Evolutionary conservation across 2,797 vertebrate genomes (phyloP).

Genomic region (Microhierax caerulescens): DNA sequence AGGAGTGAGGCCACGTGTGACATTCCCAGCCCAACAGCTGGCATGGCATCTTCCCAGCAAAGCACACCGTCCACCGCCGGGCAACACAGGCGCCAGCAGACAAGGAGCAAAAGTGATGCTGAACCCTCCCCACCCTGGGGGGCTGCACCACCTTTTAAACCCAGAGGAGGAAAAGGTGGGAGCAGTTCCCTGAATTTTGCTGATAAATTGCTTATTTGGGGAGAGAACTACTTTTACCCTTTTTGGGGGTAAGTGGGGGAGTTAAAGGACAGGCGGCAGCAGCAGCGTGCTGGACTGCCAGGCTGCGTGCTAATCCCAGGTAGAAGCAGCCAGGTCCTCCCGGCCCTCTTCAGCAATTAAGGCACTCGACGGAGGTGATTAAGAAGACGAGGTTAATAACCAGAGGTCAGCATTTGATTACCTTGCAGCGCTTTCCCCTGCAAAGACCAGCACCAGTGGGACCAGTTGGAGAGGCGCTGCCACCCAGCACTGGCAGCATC

Average conservation of each 20-base stretch:
- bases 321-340: not conserved
- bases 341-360: slow-evolving; percentile 13
- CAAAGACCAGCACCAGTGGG: not conserved
- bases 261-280: not conserved
- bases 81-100: not conserved
- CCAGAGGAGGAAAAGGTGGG: rapidly evolving
- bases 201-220: not conserved
- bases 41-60: not conserved
- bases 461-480: not conserved
- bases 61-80: rapidly evolving
- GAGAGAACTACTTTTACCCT: not conserved
- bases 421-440: not conserved
- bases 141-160: not conserved
- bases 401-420: not conserved
- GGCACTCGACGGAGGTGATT: not conserved
- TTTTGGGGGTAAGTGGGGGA: not conserved
- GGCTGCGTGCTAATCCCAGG: not conserved
- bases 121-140: not conserved
- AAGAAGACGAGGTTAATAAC: not conserved
- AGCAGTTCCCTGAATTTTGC: not conserved
- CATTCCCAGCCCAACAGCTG: not conserved
- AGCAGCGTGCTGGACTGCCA: not conserved
- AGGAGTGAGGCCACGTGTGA: not conserved
- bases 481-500: not conserved
- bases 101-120: rapidly evolving